Evolutionary conservation across 2,113 vertebrate genomes (phyloP).

Genomic region (Piprites chloris): DNA sequence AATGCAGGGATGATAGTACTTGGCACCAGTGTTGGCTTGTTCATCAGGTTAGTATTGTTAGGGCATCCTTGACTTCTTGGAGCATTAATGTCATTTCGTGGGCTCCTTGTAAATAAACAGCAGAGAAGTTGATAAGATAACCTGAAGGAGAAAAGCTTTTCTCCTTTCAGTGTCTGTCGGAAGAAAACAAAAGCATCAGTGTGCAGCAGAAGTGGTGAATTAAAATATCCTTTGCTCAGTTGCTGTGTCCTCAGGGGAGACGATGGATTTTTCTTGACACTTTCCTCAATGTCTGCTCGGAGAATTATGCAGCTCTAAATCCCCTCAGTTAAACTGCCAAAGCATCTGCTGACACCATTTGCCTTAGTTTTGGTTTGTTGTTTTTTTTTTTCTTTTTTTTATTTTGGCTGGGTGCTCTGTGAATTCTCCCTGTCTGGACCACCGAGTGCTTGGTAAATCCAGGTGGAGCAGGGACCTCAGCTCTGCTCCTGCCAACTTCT

Average conservation of each 20-base stretch:
- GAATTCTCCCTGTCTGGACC: neutral
- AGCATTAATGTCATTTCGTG: neutral
- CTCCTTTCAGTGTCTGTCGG: neutral
- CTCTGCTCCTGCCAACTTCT: neutral
- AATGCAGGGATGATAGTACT: neutral
- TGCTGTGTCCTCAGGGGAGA: neutral
- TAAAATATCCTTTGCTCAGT: neutral
- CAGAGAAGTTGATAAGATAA: constrained; percentile 6
- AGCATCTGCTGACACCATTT: neutral
- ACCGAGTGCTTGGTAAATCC: neutral
- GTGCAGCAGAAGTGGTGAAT: neutral
- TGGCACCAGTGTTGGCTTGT: neutral
- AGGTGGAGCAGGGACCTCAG: neutral
- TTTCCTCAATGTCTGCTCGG: neutral
- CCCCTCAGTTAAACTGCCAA: constrained; percentile 24
- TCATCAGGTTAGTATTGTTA: neutral
- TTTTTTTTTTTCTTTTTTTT: neutral
- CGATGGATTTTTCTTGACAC: constrained; percentile 25
- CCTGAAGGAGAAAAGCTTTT: neutral
- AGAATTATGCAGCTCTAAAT: constrained; percentile 37
- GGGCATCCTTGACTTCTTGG: neutral
- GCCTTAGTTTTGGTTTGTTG: neutral
- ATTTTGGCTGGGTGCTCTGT: neutral
- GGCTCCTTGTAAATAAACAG: constrained; percentile 44
- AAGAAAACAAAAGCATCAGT: neutral